These are phyloP conservation scores for Goniozus legneri DNA, from an alignment of 1,140 invertebrate species.

Conservation along the genomic window DNA sequence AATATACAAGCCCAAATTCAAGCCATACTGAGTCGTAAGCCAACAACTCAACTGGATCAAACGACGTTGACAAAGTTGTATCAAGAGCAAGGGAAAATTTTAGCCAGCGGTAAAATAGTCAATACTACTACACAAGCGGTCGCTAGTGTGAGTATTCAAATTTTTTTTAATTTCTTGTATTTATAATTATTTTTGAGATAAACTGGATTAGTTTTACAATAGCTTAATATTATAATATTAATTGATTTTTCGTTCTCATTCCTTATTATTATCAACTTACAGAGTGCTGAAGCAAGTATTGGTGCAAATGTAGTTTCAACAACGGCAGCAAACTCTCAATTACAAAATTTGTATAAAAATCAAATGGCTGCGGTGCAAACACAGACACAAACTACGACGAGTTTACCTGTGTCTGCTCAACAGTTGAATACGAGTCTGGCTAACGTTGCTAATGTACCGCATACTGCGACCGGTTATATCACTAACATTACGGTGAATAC, in stretches of 20 bases:
- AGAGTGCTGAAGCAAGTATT: slow-evolving; percentile 36
- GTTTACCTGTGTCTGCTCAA: slow-evolving; percentile 30
- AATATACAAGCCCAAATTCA: slow-evolving; percentile 56
- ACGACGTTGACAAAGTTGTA: slow-evolving; percentile 51
- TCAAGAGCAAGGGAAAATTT: slow-evolving; percentile 56
- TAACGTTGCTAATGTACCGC: slow-evolving; percentile 20
- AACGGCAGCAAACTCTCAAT: slow-evolving; percentile 29
- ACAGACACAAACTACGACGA: slow-evolving; percentile 36
- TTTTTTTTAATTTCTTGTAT: not conserved
- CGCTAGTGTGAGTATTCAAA: slow-evolving; percentile 32
- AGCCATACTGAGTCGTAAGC: slow-evolving; percentile 46
- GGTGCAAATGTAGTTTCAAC: slow-evolving; percentile 35
- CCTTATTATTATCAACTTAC: slow-evolving; percentile 3
- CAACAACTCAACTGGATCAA: slow-evolving; percentile 47
- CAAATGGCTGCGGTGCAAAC: slow-evolving; percentile 48
- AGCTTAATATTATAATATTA: slow-evolving; percentile 1
- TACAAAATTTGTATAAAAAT: slow-evolving; percentile 41
- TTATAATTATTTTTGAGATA: slow-evolving; percentile 3
- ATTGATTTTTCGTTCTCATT: not conserved
- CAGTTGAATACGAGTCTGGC: slow-evolving; percentile 32
- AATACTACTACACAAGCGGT: slow-evolving; percentile 38
- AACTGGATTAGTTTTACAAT: not conserved
- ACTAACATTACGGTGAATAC: slow-evolving; percentile 37
- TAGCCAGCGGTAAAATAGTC: slow-evolving; percentile 57
- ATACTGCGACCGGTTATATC: slow-evolving; percentile 23